These are phyloP conservation scores for Meriones psammophilus DNA, from an alignment of 2,797 vertebrate species.

Conservation along the genomic window DNA sequence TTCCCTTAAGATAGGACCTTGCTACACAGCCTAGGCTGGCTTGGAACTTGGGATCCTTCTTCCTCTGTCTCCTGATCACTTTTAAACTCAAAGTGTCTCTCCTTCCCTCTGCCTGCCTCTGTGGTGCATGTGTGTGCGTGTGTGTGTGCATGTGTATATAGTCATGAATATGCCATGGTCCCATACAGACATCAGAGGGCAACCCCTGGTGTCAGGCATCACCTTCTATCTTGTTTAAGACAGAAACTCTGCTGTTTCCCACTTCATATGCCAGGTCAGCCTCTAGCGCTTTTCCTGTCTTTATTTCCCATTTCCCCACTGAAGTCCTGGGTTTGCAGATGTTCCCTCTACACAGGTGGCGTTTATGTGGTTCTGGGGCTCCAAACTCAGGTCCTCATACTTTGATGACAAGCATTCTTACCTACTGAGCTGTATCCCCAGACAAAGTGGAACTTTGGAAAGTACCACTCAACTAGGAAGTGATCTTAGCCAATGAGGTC, in stretches of 20 bases:
- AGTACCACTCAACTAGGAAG: neutral
- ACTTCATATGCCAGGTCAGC: too few relatives aligned
- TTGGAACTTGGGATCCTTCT: neutral
- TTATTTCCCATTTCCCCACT: too few relatives aligned
- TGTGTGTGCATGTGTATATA: neutral
- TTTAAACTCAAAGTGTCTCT: neutral
- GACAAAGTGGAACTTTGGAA: neutral
- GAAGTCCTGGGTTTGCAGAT: neutral
- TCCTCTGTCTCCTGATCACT: neutral
- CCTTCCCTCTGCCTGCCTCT: neutral
- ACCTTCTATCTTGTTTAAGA: neutral
- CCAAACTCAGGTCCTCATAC: neutral
- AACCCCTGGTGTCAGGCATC: neutral
- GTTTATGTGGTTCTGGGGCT: neutral
- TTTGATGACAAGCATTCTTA: neutral
- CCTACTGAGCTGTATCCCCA: neutral
- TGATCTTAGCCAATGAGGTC: neutral
- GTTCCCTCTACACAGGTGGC: too few relatives aligned
- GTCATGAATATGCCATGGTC: neutral
- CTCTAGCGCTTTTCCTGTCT: neutral
- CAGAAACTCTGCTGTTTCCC: neutral
- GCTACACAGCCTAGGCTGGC: neutral
- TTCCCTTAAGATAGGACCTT: neutral
- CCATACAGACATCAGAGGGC: neutral
- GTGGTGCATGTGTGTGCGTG: neutral